A percentile compares a stretch with the other conserved stretches of the same genome.
These are phyloP conservation scores for Perizoma affinitatum DNA, from an alignment of 2,888 invertebrate species.

Conservation along the genomic window DNA sequence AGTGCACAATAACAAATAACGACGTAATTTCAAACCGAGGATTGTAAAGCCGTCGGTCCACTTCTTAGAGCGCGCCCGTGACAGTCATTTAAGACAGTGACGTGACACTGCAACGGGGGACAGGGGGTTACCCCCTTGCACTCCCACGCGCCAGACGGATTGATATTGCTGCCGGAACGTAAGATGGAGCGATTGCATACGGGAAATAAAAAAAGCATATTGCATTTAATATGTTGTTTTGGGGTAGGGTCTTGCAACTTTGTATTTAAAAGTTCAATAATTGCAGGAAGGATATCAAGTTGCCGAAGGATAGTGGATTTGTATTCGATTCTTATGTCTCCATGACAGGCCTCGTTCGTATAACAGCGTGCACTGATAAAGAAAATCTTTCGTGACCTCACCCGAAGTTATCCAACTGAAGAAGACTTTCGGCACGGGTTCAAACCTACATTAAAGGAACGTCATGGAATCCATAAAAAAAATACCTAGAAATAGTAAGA, in stretches of 20 bases:
- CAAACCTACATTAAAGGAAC: too few relatives aligned
- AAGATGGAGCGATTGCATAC: conserved; percentile 81
- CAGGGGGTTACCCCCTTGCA: conserved; percentile 36
- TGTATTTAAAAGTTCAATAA: neutral
- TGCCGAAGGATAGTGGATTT: too few relatives aligned
- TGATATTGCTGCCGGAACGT: conserved; percentile 81
- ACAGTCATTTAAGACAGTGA: conserved; percentile 84
- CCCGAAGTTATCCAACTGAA: too few relatives aligned
- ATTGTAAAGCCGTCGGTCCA: conserved; percentile 74
- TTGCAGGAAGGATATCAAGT: too few relatives aligned
- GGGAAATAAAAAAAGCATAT: conserved; percentile 59
- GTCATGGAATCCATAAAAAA: too few relatives aligned
- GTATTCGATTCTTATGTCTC: too few relatives aligned
- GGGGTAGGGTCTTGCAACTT: conserved; percentile 23
- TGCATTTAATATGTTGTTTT: conserved; percentile 49
- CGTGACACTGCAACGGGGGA: conserved; percentile 57
- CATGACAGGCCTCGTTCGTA: too few relatives aligned
- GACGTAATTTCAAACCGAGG: conserved; percentile 70
- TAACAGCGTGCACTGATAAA: too few relatives aligned
- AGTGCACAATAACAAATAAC: conserved; percentile 70
- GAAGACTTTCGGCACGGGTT: too few relatives aligned
- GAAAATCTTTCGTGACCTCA: too few relatives aligned
- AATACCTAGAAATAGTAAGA: too few relatives aligned
- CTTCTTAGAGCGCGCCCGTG: conserved; percentile 80
- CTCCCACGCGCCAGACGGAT: conserved; percentile 76